Base-by-base conservation (phyloP, 2,113 vertebrate genomes). In the Anarrhichthys ocellatus region DNA sequence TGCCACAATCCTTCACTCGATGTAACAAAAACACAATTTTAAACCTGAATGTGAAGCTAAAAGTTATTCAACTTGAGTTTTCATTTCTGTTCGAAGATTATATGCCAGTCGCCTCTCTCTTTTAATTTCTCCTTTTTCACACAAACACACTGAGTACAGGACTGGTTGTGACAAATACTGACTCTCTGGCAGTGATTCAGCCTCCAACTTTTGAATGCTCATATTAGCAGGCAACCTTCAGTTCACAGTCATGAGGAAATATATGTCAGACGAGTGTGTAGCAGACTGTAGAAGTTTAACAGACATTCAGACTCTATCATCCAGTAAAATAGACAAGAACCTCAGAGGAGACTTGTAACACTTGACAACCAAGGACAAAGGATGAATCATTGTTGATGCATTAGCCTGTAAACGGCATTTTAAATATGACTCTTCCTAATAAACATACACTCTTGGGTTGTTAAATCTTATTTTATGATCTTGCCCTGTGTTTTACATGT, bases 191-290 rank as follows among this genome's bases (percentile, higher is more conserved):
- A 46, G 42, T 9, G 13, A 71, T 54, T 76, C 59, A n/a, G 68
- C 32, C n/a, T 59, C 36, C 59, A 61, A 64, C 54, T 78, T 76
- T 62, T 20, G 0, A 70, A 76, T 52, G n/a, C 59, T 22, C 44
- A 58, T 81, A 58, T 81, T 73, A 76, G 80, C 58, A 34, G 67
- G 17, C 20, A 67, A 67, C 68, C 48, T 69, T 80, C 69, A 87
- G 73, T 66, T 80, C 73, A 18, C 61, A 24, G 67, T 64, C 48
- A 50, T 8, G 40, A 27, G 38, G 22, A 69, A 80, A 56, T 38
- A 42, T 58, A 69, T 2, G 34, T 22, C 70, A 74, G 27, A 71
- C 29, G 4, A 42, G 7, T 17, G 36, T 64, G n/a, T 29, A 50
- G 9, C 34, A 79, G 80, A 73, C 73, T 79, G 78, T 66, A 48